Evolutionary conservation across 2,113 vertebrate genomes (phyloP), one percentile per base, ranked within the genome.

Genomic region (Turdus rufiventris): DNA sequence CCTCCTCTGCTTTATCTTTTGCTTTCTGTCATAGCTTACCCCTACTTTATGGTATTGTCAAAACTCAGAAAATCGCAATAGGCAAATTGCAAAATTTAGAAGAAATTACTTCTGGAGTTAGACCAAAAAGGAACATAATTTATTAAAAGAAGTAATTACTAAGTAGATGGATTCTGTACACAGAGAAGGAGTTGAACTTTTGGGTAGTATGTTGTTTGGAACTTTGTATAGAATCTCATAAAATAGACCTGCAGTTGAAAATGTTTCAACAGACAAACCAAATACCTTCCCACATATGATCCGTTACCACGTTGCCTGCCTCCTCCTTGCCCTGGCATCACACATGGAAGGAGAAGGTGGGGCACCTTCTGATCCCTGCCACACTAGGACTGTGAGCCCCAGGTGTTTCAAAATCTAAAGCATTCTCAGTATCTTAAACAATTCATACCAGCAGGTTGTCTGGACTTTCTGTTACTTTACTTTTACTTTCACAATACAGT

Each of bases 261-360:
- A 70, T 18, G 12, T 77, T 88, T n/a, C 21, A 33, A 15, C 10
- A 34, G 24, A 8, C 16, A 85, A 65, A 40, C 5, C 2, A 24
- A 25, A 0, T 63, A 14, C 29, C 24, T 82, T 66, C 8, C 6
- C 3, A 13, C 23, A 4, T 57, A 15, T 61, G 54, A 51, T 6
- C 11, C 34, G 19, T 42, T 61, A 28, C 18, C 1, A 5, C 3
- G 0, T 26, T 56, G 15, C 24, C 18, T 63, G 18, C 36, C 6
- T 87, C 18, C 40, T 87, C 19, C 19, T 26, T 80, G 48, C 38
- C 29, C 12, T 0, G 4, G 10, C 17, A 17, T 48, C 42, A 20
- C 26, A 16, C 23, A 31, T 65, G 43, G 34, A 57, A 42, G 36
- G 8, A 2, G 1, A 66, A 74, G 8, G 23, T 65, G 60, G 7